Evolutionary conservation across 2,113 vertebrate species (phyloP).

Genomic region (Aythya baeri): DNA sequence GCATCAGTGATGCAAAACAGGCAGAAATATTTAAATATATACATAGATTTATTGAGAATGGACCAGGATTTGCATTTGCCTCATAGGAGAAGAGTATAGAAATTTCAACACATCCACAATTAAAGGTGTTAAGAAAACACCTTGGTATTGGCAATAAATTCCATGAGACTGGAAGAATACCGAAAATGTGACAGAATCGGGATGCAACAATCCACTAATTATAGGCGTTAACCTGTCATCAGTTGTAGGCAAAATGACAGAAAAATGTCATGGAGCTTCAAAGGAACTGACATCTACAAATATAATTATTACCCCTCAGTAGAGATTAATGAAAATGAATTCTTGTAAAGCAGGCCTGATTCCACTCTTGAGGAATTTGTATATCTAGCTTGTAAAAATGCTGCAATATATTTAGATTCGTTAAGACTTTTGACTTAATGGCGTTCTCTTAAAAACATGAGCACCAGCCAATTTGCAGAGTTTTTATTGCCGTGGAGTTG

Average conservation of each 20-base stretch:
- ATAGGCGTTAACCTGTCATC: not conserved
- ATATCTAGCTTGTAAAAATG: not conserved
- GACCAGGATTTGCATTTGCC: not conserved
- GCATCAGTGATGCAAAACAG: not conserved
- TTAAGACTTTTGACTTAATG: conserved; percentile 1
- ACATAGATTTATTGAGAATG: not conserved
- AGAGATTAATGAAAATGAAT: not conserved
- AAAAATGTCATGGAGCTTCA: conserved; percentile 17
- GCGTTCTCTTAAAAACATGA: not conserved
- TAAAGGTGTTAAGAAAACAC: not conserved
- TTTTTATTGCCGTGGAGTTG: conserved; percentile 25
- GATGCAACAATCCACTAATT: not conserved
- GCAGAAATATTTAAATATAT: not conserved
- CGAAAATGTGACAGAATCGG: not conserved
- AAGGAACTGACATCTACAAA: conserved; percentile 12
- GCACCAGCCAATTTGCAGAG: not conserved
- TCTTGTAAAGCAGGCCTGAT: not conserved
- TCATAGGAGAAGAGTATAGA: not conserved
- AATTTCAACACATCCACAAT: not conserved
- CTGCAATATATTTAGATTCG: not conserved
- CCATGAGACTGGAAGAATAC: not conserved
- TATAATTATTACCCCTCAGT: conserved; percentile 14
- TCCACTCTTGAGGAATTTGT: not conserved
- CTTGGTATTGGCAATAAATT: not conserved
- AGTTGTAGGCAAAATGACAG: not conserved